Percentiles rank a stretch among this genome's conserved stretches.
These are phyloP conservation scores for Eudasyphora cyanicolor DNA, from an alignment of 2,888 invertebrate species.

Conservation along the genomic window DNA sequence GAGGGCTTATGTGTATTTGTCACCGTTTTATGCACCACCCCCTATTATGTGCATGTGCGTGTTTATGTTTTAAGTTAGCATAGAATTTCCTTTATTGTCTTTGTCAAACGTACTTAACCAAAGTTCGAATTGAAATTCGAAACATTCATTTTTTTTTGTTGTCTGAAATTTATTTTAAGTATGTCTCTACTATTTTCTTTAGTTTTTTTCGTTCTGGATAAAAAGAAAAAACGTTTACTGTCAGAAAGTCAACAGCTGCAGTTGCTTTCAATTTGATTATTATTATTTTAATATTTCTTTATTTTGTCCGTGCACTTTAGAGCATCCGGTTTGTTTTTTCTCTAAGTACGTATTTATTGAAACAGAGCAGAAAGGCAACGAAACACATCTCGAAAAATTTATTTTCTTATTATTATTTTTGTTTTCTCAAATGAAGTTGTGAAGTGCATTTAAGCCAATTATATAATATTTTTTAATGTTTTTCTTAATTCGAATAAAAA, in stretches of 20 bases:
- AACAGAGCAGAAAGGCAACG: not conserved
- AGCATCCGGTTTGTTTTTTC: not conserved
- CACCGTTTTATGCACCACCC: not conserved
- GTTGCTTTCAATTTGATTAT: not conserved
- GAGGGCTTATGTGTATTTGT: not conserved
- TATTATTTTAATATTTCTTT: not conserved
- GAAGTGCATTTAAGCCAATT: not conserved
- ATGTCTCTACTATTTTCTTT: not conserved
- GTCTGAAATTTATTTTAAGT: not conserved
- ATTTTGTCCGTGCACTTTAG: not conserved
- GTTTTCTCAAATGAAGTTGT: not conserved
- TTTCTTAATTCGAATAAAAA: not conserved
- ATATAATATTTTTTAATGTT: not conserved
- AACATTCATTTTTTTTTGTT: not conserved
- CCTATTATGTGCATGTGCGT: not conserved
- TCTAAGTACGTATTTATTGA: too few species aligned
- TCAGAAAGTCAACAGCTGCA: not conserved
- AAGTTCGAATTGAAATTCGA: slow-evolving; percentile 18
- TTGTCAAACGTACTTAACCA: slow-evolving; percentile 20
- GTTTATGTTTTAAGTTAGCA: not conserved
- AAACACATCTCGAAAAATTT: not conserved
- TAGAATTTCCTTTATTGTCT: not conserved
- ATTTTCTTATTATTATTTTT: not conserved
- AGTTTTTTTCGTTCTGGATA: not conserved
- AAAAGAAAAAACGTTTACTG: not conserved